phyloP scores from a whole-genome alignment of 1,140 invertebrate genomes.

The Philotrypesis tridentata region DNA sequence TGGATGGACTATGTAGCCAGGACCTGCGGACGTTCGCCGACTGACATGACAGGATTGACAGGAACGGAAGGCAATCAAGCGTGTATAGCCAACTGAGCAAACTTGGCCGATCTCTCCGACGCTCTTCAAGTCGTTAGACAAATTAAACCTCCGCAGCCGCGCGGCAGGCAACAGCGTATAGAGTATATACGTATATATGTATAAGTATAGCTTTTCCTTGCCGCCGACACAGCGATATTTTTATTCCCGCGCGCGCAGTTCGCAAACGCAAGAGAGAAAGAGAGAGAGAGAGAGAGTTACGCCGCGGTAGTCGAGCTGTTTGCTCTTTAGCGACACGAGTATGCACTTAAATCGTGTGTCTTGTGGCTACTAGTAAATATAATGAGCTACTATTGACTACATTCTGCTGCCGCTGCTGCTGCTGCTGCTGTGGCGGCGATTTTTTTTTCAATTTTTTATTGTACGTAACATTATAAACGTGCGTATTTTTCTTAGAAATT shows the following conservation, averaged over 20 bases:
- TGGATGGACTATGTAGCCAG: too few relatives aligned
- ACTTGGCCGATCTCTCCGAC: background rate
- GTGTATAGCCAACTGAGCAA: constrained; percentile 1
- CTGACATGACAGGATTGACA: background rate
- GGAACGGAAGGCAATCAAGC: background rate
- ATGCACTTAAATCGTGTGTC: background rate
- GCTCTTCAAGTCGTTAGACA: background rate
- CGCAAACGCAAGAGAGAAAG: background rate
- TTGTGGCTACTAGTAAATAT: background rate
- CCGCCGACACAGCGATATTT: background rate
- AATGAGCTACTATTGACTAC: background rate
- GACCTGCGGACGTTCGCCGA: background rate
- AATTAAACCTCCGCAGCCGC: constrained; percentile 4
- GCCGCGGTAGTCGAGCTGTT: background rate
- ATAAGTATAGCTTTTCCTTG: background rate
- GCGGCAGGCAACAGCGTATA: too few relatives aligned
- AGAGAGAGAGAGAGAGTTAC: background rate
- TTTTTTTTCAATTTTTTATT: too few relatives aligned
- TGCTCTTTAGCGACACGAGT: background rate
- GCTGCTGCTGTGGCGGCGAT: too few relatives aligned
- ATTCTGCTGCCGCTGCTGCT: too few relatives aligned
- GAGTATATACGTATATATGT: too few relatives aligned
- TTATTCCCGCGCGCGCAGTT: background rate
- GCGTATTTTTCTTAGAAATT: too few relatives aligned
- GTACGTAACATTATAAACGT: too few relatives aligned